Conservation (phyloP, 2,888 invertebrate genomes). For the Torymus aiolomorphi region DNA sequence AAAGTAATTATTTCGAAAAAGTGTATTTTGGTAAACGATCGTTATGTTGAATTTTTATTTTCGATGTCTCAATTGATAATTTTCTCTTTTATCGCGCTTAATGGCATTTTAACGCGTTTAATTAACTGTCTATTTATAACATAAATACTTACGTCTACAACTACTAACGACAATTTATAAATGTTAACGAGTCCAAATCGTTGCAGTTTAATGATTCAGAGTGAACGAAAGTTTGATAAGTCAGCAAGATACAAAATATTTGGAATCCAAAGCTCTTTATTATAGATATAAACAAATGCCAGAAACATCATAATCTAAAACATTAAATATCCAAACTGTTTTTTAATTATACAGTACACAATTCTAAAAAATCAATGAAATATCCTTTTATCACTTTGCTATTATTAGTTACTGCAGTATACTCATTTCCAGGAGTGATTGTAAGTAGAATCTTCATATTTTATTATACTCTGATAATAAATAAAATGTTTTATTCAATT, state of each 20-base stretch:
- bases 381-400: background rate
- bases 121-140: background rate
- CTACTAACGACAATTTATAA: constrained; percentile 9
- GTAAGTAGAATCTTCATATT: too few species aligned
- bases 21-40: too few species aligned
- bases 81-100: background rate
- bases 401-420: background rate
- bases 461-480: too few species aligned
- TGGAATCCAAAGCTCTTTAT: too few species aligned
- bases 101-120: constrained; percentile 6
- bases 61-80: too few species aligned
- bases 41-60: too few species aligned
- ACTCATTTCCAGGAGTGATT: constrained; percentile 16
- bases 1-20: too few species aligned
- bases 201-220: background rate
- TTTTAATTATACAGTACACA: background rate
- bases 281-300: background rate
- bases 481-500: too few species aligned
- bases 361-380: constrained; percentile 16
- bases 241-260: too few species aligned
- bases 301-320: too few species aligned
- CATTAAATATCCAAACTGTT: background rate
- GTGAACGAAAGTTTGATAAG: background rate
- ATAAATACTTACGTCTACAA: too few species aligned
- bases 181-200: background rate